Base-by-base conservation (phyloP, 1,140 invertebrate species). In the Drosophila setifemur region DNA sequence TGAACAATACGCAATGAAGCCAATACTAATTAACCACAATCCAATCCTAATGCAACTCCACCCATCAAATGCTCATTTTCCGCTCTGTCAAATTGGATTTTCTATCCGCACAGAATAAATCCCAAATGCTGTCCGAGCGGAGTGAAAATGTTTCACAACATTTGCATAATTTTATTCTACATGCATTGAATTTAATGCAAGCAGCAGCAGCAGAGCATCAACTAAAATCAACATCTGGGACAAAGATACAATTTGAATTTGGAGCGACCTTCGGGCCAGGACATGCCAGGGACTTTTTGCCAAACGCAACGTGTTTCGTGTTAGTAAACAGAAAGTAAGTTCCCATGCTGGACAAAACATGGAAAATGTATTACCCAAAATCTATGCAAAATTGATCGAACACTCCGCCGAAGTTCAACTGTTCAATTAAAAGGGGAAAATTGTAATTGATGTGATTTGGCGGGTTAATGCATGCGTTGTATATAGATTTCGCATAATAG, bases 141-240 rank as follows among this genome's bases (percentile, higher is more conserved):
- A 54, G 52, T 14, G 70, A 61, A 52, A 76, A 72, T 77, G 55
- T 45, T 71, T 31, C 61, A 33, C 35, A 53, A 67, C n/a, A 77
- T 77, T 77, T 77, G 73, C 73, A 77, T 77, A 77, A 77, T 77
- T 77, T 77, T 55, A 77, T 77, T 77, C 77, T 57, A 77, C 52
- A 71, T 72, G 69, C 55, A 70, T 33, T 60, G 66, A 75, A 76
- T 57, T 70, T 57, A 76, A 76, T 72, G 57, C 42, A 47, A 14
- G 19, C 48, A 49, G 19, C 48, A 61, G 42, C 60, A 40, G 44
- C 12, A 18, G 29, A 72, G 26, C 39, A 28, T 28, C 45, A 35
- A 28, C 50, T 47, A 50, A 58, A 70, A 29, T 49, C 28, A 71
- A 50, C 61, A 67, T 37, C 48, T 72, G 35, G 47, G 49, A 66